Conservation (phyloP, 2,888 invertebrate genomes). For the Amiota mariae region DNA sequence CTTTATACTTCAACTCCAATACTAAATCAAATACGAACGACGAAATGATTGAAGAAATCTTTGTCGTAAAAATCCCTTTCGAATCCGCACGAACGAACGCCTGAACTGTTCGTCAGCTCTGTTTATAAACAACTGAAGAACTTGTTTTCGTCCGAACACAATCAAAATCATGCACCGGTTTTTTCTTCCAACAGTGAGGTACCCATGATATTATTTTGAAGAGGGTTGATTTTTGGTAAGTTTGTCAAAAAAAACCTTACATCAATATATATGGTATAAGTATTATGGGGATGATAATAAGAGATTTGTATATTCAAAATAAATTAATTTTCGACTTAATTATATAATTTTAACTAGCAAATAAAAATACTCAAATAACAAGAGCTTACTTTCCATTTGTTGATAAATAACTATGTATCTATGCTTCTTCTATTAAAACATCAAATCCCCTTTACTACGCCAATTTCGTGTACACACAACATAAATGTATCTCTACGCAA, state of each 20-base stretch:
- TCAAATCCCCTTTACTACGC: not conserved
- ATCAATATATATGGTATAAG: no score
- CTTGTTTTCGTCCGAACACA: conserved; percentile 55
- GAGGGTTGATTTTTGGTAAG: no score
- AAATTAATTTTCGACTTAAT: no score
- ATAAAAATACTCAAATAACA: no score
- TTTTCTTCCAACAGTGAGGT: not conserved
- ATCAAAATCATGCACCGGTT: no score
- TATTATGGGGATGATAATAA: no score
- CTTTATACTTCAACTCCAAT: not conserved
- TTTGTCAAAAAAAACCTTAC: no score
- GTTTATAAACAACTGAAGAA: conserved; percentile 68
- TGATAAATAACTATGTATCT: no score
- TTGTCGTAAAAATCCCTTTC: conserved; percentile 12
- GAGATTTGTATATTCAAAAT: no score
- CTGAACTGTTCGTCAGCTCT: conserved; percentile 46
- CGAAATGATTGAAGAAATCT: not conserved
- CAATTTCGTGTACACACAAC: not conserved
- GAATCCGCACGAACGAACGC: not conserved
- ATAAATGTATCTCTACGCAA: conserved; percentile 8
- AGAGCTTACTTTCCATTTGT: no score
- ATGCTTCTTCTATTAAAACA: no score
- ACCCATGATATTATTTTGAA: not conserved
- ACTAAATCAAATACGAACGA: not conserved
- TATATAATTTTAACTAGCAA: no score